phyloP scores from a whole-genome alignment of 2,888 invertebrate species.

The Folsomia manolachei region DNA sequence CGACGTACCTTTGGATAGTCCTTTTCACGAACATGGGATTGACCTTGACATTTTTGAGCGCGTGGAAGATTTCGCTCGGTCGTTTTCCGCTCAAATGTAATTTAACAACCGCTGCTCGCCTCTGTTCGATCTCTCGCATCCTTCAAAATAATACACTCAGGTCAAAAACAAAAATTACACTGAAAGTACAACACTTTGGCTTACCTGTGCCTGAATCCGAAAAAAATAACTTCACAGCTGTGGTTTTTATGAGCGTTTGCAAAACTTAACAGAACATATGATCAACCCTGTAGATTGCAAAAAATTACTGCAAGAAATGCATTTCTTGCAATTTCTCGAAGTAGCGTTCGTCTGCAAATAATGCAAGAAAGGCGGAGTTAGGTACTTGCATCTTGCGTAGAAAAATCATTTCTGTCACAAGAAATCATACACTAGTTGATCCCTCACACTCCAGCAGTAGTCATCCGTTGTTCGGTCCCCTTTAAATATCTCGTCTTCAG shows the following conservation, averaged over 20 bases:
- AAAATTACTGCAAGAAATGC: too few relatives aligned
- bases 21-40: neutral
- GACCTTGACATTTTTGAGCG: neutral
- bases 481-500: conserved; percentile 15
- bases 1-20: conserved; percentile 1
- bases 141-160: neutral
- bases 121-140: neutral
- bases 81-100: neutral
- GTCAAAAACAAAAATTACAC: neutral
- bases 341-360: too few relatives aligned
- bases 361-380: too few relatives aligned
- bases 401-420: too few relatives aligned
- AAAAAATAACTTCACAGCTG: neutral
- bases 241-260: neutral
- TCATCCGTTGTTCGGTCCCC: conserved; percentile 7
- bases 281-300: neutral
- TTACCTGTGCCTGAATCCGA: neutral
- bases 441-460: too few relatives aligned
- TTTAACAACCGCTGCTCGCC: neutral
- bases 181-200: neutral
- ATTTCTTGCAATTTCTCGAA: too few relatives aligned
- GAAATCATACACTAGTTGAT: too few relatives aligned
- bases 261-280: neutral
- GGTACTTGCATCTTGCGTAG: too few relatives aligned
- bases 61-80: neutral